phyloP scores from a whole-genome alignment of 2,113 vertebrate genomes.

The Danionella cerebrum region DNA sequence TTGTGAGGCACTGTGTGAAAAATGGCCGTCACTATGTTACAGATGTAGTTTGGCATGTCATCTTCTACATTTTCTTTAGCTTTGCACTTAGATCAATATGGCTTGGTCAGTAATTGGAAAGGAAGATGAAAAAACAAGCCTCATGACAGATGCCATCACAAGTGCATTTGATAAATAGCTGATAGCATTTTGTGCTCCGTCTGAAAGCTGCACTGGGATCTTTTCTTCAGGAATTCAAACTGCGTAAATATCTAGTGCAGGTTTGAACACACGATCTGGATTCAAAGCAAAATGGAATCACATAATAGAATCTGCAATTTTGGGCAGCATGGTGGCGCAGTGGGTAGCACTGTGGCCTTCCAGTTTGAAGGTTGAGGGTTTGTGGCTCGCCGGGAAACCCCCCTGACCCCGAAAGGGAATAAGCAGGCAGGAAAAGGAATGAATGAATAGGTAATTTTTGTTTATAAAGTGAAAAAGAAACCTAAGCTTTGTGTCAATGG shows the following conservation, averaged over 20 bases:
- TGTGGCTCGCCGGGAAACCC: too few relatives aligned
- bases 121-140: not conserved
- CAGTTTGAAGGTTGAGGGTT: too few relatives aligned
- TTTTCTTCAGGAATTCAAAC: slow-evolving; percentile 3
- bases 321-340: too few relatives aligned
- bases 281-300: not conserved
- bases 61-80: not conserved
- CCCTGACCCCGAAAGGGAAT: too few relatives aligned
- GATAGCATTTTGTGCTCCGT: slow-evolving; percentile 4
- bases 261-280: not conserved
- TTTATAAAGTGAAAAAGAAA: slow-evolving; percentile 8
- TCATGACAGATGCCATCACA: slow-evolving; percentile 24
- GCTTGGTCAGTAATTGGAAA: not conserved
- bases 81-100: not conserved
- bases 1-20: not conserved
- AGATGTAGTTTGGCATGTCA: not conserved
- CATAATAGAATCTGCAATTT: not conserved
- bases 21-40: not conserved
- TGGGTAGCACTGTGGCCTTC: too few relatives aligned
- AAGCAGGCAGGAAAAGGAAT: not conserved
- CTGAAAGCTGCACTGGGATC: slow-evolving; percentile 15
- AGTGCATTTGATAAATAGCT: slow-evolving; percentile 17
- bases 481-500: not conserved
- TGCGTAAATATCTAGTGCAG: not conserved
- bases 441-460: not conserved